A percentile compares a stretch with the other conserved stretches of the same genome.
These are phyloP conservation scores for Aphrocallistes beatrix DNA, from an alignment of 37 sponge, comb jelly and placozoan genomes.

Conservation along the genomic window DNA sequence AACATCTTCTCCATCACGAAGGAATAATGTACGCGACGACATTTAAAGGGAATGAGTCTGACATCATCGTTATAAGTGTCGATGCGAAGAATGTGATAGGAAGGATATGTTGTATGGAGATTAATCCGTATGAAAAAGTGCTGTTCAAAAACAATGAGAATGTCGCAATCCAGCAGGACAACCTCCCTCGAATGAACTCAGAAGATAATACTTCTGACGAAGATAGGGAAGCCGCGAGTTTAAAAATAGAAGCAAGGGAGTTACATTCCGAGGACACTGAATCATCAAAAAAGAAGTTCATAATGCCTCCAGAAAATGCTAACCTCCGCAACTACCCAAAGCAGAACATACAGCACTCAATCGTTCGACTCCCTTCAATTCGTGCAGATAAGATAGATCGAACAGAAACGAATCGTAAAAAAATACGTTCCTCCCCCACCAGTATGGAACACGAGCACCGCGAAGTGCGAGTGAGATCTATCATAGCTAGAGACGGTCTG, in stretches of 20 bases:
- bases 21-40: background rate
- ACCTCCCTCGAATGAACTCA: background rate
- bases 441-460: background rate
- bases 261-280: background rate
- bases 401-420: no score
- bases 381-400: background rate
- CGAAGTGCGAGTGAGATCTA: background rate
- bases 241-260: background rate
- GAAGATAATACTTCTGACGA: background rate
- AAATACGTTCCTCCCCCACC: no score
- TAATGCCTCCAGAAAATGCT: background rate
- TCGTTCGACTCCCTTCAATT: background rate
- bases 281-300: background rate
- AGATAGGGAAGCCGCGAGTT: background rate
- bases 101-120: background rate
- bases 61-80: background rate
- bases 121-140: background rate
- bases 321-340: background rate
- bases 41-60: background rate
- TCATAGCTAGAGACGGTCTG: background rate
- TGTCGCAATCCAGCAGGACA: background rate
- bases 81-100: background rate
- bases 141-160: background rate
- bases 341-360: background rate
- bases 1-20: background rate